phyloP scores from a whole-genome alignment of 2,888 invertebrate genomes.

The Caenorhabditis macrosperma region DNA sequence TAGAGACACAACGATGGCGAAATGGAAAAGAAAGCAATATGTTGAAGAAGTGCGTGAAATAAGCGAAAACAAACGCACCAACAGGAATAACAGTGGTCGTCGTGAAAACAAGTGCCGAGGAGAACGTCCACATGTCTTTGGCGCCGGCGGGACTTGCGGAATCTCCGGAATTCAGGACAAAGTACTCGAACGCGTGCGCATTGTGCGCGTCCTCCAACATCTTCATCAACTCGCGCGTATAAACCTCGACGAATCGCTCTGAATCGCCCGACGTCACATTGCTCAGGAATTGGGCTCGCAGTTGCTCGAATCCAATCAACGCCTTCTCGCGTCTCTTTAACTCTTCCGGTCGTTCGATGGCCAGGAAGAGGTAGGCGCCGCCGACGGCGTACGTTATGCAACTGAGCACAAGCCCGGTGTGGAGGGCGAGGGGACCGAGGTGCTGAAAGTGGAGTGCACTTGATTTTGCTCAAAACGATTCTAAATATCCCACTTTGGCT shows the following conservation, averaged over 20 bases:
- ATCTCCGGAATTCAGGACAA: slow-evolving; percentile 26
- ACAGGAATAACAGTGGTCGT: slow-evolving; percentile 74
- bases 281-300: slow-evolving; percentile 48
- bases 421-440: slow-evolving; percentile 63
- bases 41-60: too few relatives aligned
- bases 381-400: slow-evolving; percentile 65
- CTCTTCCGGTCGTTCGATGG: slow-evolving; percentile 64
- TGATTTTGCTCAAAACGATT: too few relatives aligned
- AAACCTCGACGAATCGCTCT: slow-evolving; percentile 49
- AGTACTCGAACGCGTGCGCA: slow-evolving; percentile 56
- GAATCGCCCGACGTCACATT: slow-evolving; percentile 42
- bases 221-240: slow-evolving; percentile 56
- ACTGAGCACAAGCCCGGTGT: slow-evolving; percentile 62
- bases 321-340: slow-evolving; percentile 49
- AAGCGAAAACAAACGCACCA: slow-evolving; percentile 63
- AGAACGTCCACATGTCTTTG: slow-evolving; percentile 68
- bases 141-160: too few relatives aligned
- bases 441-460: slow-evolving; percentile 39
- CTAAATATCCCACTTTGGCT: too few relatives aligned
- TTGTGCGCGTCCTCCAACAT: slow-evolving; percentile 58
- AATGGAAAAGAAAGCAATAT: too few relatives aligned
- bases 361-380: slow-evolving; percentile 62
- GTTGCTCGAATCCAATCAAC: slow-evolving; percentile 24
- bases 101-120: slow-evolving; percentile 67
- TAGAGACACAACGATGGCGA: too few relatives aligned